Percentiles rank a stretch among this genome's conserved stretches.
Evolutionary conservation across 2,797 vertebrate species (phyloP).

Genomic region (Catharus ustulatus): DNA sequence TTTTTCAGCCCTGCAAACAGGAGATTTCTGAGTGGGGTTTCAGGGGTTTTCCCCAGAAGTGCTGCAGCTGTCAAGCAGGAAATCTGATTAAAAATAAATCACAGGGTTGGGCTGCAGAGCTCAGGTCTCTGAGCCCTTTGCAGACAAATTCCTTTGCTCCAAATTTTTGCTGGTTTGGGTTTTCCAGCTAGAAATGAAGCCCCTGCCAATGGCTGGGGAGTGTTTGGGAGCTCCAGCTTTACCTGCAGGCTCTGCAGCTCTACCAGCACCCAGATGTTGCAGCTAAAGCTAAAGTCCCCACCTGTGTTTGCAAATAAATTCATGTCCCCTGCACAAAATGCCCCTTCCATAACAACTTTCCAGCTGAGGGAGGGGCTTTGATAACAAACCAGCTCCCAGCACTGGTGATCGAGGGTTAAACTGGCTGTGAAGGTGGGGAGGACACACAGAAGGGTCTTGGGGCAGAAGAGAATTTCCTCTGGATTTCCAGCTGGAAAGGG

Average conservation of each 20-base stretch:
- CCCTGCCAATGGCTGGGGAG: not conserved
- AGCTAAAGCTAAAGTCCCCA: not conserved
- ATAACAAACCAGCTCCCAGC: not conserved
- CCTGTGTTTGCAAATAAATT: not conserved
- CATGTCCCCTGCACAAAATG: not conserved
- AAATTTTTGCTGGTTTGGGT: not conserved
- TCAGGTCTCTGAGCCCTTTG: not conserved
- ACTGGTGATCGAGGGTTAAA: accelerated
- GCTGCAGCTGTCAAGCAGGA: not conserved
- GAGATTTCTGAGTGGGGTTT: not conserved
- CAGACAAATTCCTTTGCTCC: not conserved
- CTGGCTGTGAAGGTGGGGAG: not conserved
- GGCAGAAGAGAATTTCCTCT: not conserved
- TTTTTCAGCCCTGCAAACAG: too few relatives aligned
- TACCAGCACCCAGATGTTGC: not conserved
- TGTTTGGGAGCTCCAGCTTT: not conserved
- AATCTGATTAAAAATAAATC: not conserved
- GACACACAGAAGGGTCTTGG: not conserved
- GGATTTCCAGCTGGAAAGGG: not conserved
- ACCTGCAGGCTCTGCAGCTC: not conserved
- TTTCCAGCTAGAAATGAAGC: not conserved
- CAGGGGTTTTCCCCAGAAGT: not conserved
- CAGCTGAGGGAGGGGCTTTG: not conserved
- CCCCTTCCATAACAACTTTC: accelerated
- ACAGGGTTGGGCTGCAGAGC: not conserved